Percentiles rank a stretch among this genome's conserved stretches.
phyloP scores from a whole-genome alignment of 1,140 invertebrate species.

The Telenomus remus region DNA sequence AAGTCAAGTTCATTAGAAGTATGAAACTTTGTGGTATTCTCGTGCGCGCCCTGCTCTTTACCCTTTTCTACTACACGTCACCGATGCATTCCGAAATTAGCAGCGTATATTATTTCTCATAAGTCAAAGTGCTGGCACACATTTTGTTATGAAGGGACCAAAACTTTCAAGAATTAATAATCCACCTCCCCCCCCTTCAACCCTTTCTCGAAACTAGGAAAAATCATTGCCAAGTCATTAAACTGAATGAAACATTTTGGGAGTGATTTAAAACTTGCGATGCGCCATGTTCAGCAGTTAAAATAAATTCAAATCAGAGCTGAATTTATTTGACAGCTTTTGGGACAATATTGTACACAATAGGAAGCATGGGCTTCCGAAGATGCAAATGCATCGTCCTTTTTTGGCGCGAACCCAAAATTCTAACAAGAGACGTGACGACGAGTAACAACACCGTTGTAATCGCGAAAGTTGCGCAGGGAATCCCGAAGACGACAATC shows the following conservation, averaged over 20 bases:
- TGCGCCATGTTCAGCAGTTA: too few species aligned
- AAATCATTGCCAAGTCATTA: too few species aligned
- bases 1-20: constrained; percentile 70
- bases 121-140: constrained; percentile 34
- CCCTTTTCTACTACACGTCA: constrained; percentile 54
- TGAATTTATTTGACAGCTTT: neutral
- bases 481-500: constrained; percentile 46
- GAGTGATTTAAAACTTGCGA: too few species aligned
- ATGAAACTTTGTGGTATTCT: constrained; percentile 65
- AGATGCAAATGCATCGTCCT: constrained; percentile 54
- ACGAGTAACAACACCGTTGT: constrained; percentile 32
- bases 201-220: constrained; percentile 11
- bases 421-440: constrained; percentile 40
- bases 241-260: too few species aligned
- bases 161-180: constrained; percentile 36
- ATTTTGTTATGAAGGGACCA: constrained; percentile 26
- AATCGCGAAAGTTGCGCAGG: constrained; percentile 51
- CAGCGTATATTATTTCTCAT: constrained; percentile 64
- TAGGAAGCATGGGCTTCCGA: constrained; percentile 36
- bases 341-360: constrained; percentile 20
- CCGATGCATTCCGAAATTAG: constrained; percentile 61
- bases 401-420: constrained; percentile 55
- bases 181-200: neutral
- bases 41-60: constrained; percentile 45
- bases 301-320: neutral